Evolutionary conservation across 2,888 invertebrate genomes (phyloP), one percentile per base, ranked within the genome.

Genomic region (Orthosia cruda): DNA sequence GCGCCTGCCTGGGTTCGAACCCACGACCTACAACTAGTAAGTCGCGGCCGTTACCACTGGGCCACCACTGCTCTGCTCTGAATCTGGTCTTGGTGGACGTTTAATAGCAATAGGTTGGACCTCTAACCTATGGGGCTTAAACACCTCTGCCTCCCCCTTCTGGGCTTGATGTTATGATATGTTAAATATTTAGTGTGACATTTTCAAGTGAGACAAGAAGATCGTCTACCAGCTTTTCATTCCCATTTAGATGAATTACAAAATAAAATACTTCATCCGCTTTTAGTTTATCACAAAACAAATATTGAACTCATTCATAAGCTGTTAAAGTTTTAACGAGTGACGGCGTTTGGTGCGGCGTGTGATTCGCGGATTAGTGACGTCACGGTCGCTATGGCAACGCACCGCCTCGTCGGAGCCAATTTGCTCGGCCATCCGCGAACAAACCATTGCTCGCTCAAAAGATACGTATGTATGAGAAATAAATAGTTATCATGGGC

Each of bases 381-480:
- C 77, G 72, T 74, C 81, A 72, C 20, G 73, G 71, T 78, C 54
- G 71, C 62, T 74, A 86, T 79, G 73, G 72, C 55, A 68, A 80
- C 85, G 79, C 70, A 69, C 57, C 79, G 85, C 86, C 65, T 74
- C 83, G 71, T 68, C 71, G 87, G 70, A 73, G 80, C 87, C 89
- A 89, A 88, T 89, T 88, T 85, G 87, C 71, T 71, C 84, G 73
- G 69, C 81, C 87, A 81, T 71, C 81, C 85, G 80, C 71, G 72
- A 74, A 74, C 63, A 52, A 64, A 64, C 75, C 83, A 75, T 78
- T 59, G 64, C 71, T 62, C 82, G 68, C 32, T 66, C 69, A 57
- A 65, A 59, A 49, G 63, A 64, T 52, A 52, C 32, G 55, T 16
- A 59, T 59, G 71, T 66, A 40, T 20, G 63, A 55, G 18, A 23